phyloP scores from a whole-genome alignment of 1,140 invertebrate species.

The Drosophila oshimai region DNA sequence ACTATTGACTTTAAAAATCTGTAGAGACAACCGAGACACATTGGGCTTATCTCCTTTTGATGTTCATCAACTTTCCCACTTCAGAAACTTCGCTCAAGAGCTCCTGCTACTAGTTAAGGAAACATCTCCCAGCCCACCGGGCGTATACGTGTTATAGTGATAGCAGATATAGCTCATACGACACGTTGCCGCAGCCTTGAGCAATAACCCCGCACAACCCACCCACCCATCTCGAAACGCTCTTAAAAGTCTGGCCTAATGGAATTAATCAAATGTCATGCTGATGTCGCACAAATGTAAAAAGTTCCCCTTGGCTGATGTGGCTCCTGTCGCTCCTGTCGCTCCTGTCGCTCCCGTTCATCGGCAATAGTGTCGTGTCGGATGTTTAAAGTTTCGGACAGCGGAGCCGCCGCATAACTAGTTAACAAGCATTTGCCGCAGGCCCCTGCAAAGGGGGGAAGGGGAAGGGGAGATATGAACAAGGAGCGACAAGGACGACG shows the following conservation, averaged over 20 bases:
- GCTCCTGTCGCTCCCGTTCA: slow-evolving; percentile 8
- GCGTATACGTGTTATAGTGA: slow-evolving; percentile 22
- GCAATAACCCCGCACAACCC: slow-evolving; percentile 8
- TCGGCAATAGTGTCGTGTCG: slow-evolving; percentile 62
- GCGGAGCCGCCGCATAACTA: slow-evolving; percentile 32
- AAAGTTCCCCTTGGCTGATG: slow-evolving; percentile 14
- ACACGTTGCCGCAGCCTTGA: background rate
- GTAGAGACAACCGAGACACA: no score
- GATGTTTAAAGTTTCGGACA: slow-evolving; percentile 59
- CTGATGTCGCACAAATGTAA: slow-evolving; percentile 50
- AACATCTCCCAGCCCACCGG: background rate
- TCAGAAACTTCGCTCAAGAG: no score
- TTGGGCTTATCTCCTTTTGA: no score
- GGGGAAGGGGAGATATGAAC: background rate
- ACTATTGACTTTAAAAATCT: no score
- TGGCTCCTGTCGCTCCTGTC: background rate
- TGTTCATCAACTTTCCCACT: no score
- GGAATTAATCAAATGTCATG: slow-evolving; percentile 67
- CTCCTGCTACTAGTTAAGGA: no score
- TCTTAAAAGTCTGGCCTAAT: slow-evolving; percentile 25
- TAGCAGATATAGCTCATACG: slow-evolving; percentile 32
- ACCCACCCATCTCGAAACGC: background rate
- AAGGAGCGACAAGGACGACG: background rate
- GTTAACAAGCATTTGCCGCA: slow-evolving; percentile 55
- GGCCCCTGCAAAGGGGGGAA: background rate